phyloP scores from a whole-genome alignment of 2,888 invertebrate genomes.

The Scrobipalpa atriplicella region DNA sequence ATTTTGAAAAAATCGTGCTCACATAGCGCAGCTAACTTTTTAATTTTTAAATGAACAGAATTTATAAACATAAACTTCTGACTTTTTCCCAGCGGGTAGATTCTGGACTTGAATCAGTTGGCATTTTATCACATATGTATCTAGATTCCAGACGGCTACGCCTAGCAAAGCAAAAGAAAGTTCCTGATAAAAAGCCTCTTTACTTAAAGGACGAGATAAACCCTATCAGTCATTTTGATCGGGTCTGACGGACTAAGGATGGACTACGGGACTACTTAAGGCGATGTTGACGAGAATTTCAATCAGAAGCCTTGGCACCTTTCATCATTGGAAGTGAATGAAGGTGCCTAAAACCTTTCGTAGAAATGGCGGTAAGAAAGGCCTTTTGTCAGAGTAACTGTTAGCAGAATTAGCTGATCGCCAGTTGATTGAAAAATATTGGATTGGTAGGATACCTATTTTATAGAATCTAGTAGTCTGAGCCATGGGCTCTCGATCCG shows the following conservation, averaged over 20 bases:
- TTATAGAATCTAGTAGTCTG: background rate
- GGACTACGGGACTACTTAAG: background rate
- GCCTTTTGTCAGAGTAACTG: background rate
- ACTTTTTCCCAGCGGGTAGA: no score
- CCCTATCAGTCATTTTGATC: background rate
- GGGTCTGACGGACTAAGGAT: background rate
- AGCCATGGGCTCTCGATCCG: no score
- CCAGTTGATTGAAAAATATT: slow-evolving; percentile 7
- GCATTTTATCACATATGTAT: no score
- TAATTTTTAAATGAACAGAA: no score
- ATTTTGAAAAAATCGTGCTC: no score
- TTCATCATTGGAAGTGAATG: background rate
- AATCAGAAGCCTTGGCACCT: slow-evolving; percentile 1
- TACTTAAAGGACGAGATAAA: background rate
- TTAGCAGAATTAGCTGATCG: slow-evolving; percentile 6
- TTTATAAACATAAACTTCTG: no score
- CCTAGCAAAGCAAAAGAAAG: background rate
- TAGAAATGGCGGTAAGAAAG: background rate
- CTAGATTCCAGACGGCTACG: no score
- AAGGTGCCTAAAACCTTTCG: background rate
- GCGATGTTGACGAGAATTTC: background rate
- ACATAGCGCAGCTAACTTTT: no score
- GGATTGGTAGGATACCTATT: background rate
- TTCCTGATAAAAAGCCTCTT: background rate
- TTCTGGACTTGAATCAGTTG: no score